A percentile compares a stretch with the other conserved stretches of the same genome.
Evolutionary conservation across 2,113 vertebrate genomes (phyloP).

Genomic region (western clawed frog (Xenopus tropicalis)): DNA sequence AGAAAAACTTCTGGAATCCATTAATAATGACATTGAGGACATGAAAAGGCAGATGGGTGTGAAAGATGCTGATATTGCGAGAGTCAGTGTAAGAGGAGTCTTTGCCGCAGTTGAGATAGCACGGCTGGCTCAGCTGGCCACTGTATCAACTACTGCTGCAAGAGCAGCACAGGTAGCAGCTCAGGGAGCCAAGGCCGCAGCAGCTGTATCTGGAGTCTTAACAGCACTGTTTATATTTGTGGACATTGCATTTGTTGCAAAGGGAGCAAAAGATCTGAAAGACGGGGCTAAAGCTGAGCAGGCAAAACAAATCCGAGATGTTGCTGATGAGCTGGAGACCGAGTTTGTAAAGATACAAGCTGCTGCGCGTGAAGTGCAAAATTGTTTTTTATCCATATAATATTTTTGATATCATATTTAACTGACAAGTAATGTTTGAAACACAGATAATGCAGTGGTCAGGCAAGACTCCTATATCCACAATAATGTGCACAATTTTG

Average conservation of each 20-base stretch:
- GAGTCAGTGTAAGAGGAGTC: not conserved
- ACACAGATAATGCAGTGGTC: too few species aligned
- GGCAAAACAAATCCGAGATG: slow-evolving; percentile 59
- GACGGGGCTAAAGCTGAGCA: slow-evolving; percentile 68
- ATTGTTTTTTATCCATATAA: too few species aligned
- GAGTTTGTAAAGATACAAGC: not conserved
- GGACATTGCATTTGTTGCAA: slow-evolving; percentile 67
- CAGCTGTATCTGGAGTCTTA: slow-evolving; percentile 65
- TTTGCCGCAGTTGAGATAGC: slow-evolving; percentile 41
- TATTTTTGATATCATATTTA: too few species aligned
- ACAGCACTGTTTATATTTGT: slow-evolving; percentile 64
- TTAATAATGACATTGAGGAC: slow-evolving; percentile 31
- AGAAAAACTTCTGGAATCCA: slow-evolving; percentile 58
- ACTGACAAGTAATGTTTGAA: too few species aligned
- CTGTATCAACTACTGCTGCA: slow-evolving; percentile 7
- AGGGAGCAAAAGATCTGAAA: slow-evolving; percentile 62
- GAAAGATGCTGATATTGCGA: not conserved
- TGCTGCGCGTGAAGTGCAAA: too few species aligned
- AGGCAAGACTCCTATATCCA: too few species aligned
- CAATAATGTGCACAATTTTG: too few species aligned
- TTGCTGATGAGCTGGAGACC: slow-evolving; percentile 40
- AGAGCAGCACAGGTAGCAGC: slow-evolving; percentile 46
- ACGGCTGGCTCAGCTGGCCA: slow-evolving; percentile 47
- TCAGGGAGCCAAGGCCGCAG: slow-evolving; percentile 58
- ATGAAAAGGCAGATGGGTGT: too few species aligned